Evolutionary conservation across 1,140 invertebrate genomes (phyloP), one percentile per base, ranked within the genome.

Genomic region (Lerema accius): DNA sequence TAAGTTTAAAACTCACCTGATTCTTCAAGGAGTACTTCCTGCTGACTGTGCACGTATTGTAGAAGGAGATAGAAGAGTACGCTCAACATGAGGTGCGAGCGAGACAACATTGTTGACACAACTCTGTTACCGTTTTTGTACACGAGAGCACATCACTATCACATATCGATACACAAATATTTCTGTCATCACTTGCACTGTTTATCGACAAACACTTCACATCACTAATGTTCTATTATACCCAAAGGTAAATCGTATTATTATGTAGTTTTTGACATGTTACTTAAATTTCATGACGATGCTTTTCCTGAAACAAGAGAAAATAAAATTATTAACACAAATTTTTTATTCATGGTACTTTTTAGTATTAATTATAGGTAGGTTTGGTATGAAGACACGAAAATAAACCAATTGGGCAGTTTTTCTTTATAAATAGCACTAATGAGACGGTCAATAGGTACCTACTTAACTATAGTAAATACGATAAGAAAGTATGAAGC

Each of bases 21-120:
- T 65, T 87, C 84, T 48, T 87, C 84, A 40, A 87, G 81, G 32
- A 87, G 74, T 3, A 83, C 78, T 64, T 87, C 84, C 66, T 87
- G 81, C 37, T 82, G 80, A 46, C 81, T 79, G 37, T 77, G 76
- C 32, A 76, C 76, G 40, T 76, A 77, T 42, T 74, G 69, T 16
- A 84, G 67, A 3, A 86, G 59, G 4, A 79, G 51, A 56, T 67
- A 71, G 55, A 82, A 63, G 32, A 80, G 51, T 16, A 74, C 73
- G 13, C 67, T 58, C 28, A 64, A 65, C 39, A 76, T 37, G 11
- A 71, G 37, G 42, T 65, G 73, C 37, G 64, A 53, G 43, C 69
- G 67, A 16, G 62, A 48, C 11, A 69, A 42, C 77, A 82, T 80
- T 55, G 67, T 71, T 63, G 63, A 43, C 11, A 43, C 15, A 58